Evolutionary conservation across 1,140 invertebrate species (phyloP).

Genomic region (Melipona quadrifasciata): DNA sequence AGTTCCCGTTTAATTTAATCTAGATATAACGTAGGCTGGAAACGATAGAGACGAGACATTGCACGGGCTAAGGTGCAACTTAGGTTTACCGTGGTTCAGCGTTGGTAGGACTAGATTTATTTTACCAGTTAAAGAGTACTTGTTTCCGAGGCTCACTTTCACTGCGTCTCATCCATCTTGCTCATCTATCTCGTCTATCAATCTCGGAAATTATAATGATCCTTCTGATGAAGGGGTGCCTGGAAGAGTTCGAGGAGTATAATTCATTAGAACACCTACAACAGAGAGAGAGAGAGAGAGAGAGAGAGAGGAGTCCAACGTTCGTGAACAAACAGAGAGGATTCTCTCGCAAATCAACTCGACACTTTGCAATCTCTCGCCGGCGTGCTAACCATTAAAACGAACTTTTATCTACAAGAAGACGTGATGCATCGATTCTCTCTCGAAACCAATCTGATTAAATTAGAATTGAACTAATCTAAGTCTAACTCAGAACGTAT

Average conservation of each 20-base stretch:
- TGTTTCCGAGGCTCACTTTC: conserved; percentile 30
- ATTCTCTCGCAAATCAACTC: conserved; percentile 15
- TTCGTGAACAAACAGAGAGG: neutral
- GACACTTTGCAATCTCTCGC: neutral
- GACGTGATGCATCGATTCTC: neutral
- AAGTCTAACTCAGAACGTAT: too few relatives aligned
- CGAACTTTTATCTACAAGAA: neutral
- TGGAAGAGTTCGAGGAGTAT: conserved; percentile 5
- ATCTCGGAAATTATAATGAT: conserved; percentile 32
- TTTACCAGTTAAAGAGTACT: conserved; percentile 30
- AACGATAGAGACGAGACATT: conserved; percentile 1
- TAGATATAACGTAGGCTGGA: neutral
- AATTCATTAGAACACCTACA: conserved; percentile 10
- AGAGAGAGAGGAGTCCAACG: neutral
- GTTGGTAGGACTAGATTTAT: conserved; percentile 14
- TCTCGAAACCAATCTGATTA: neutral
- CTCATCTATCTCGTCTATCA: conserved; percentile 33
- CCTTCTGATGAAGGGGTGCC: neutral
- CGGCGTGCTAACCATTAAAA: neutral
- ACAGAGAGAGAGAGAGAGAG: neutral
- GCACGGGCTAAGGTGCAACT: conserved; percentile 11
- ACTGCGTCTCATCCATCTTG: conserved; percentile 20
- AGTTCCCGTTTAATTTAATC: conserved; percentile 26
- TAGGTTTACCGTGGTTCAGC: neutral
- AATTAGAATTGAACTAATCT: too few relatives aligned